Percentiles rank a stretch among this genome's conserved stretches.
Evolutionary conservation across 2,797 vertebrate species (phyloP).

Genomic region (Pterois miles): DNA sequence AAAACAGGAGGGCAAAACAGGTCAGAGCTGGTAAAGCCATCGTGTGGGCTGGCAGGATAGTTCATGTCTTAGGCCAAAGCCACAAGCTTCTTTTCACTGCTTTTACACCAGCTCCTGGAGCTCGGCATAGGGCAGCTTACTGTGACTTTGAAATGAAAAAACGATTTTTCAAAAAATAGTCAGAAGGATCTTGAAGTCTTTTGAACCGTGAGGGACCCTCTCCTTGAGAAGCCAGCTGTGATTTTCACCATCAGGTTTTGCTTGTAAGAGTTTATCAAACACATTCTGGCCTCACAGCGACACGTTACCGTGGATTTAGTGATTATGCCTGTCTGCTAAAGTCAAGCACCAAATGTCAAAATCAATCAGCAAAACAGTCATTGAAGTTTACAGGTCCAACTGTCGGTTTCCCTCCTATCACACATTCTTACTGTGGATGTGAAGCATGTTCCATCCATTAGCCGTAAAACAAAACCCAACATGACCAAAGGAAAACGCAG

Average conservation of each 20-base stretch:
- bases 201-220: conserved; percentile 1
- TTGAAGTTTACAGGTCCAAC: conserved; percentile 13
- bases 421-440: not conserved
- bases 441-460: conserved; percentile 24
- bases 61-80: conserved; percentile 39
- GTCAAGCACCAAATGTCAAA: conserved; percentile 21
- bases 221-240: conserved; percentile 8
- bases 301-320: not conserved
- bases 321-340: not conserved
- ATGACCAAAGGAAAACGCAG: conserved; percentile 11
- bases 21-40: conserved; percentile 53
- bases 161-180: not conserved
- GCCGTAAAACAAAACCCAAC: conserved; percentile 33
- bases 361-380: conserved; percentile 32
- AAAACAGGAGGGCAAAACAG: conserved; percentile 20
- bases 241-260: conserved; percentile 26
- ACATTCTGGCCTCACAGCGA: conserved; percentile 9
- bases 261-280: conserved; percentile 28
- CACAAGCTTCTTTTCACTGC: conserved; percentile 54
- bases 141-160: conserved; percentile 6
- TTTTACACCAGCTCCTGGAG: conserved; percentile 32
- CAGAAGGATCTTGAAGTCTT: not conserved
- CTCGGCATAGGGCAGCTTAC: not conserved
- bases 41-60: conserved; percentile 25
- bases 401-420: not conserved